These are phyloP conservation scores for Psylliodes chrysocephalus DNA, from an alignment of 2,888 invertebrate genomes.

Conservation along the genomic window DNA sequence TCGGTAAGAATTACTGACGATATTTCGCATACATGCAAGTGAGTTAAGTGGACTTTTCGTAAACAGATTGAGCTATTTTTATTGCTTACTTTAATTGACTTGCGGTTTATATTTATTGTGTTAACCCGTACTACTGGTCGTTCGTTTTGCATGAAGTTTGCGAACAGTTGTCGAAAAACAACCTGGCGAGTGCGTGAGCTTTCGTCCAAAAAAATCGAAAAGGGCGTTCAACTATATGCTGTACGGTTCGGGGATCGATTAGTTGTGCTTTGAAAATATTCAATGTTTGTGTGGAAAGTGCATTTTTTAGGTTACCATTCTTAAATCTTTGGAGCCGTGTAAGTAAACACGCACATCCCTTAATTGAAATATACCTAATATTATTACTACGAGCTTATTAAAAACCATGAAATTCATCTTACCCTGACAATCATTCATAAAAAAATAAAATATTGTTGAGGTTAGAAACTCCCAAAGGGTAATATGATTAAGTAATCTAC, in stretches of 20 bases:
- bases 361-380: no score
- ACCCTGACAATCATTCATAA: no score
- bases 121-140: conserved; percentile 36
- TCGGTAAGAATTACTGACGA: conserved; percentile 2
- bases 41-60: conserved; percentile 24
- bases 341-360: no score
- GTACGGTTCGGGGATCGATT: conserved; percentile 45
- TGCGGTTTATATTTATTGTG: conserved; percentile 39
- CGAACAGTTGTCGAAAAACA: conserved; percentile 41
- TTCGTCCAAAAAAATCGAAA: conserved; percentile 31
- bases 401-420: no score
- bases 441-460: no score
- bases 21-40: not conserved
- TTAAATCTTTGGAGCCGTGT: conserved; percentile 52
- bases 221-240: conserved; percentile 36
- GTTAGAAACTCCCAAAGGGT: no score
- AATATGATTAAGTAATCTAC: no score
- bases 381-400: no score
- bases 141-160: conserved; percentile 39
- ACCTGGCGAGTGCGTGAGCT: conserved; percentile 41
- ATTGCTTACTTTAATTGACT: conserved; percentile 37
- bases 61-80: conserved; percentile 39
- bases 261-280: conserved; percentile 33
- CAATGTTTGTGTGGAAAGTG: conserved; percentile 49
- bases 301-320: conserved; percentile 47